Base-by-base conservation (phyloP, 1,140 invertebrate species). In the Microplitis demolitor region DNA sequence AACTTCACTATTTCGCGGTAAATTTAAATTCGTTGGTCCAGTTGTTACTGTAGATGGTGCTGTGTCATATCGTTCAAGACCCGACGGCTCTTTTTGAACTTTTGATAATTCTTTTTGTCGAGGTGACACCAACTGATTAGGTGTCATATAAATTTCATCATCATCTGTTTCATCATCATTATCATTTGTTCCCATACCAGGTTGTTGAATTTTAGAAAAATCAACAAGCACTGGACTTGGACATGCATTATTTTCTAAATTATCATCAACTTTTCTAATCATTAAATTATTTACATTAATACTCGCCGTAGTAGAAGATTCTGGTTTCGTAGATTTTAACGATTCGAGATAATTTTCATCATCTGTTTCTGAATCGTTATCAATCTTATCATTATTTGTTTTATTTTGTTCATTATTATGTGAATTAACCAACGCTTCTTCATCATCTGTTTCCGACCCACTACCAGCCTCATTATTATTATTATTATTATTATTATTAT, bases 321-420 rank as follows among this genome's bases (percentile, higher is more conserved):
- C 3, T 11, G 39, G 39, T 45, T 45, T 11, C 5, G 34, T 14
- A 16, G 56, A 56, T 8, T 0, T 13, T n/a, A 68, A 63, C n/a
- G 14, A 5, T 6, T 4, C 2, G 33, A 31, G 9, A 13, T 68
- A 70, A 33, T 54, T 31, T 2, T 66, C 69, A 5, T 69, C 11
- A 24, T 73, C 72, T 8, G 76, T 68, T 61, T 77, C 61, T 6
- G 50, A 53, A 5, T 50, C 60, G 54, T n/a, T 35, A 4, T 62
- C 13, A 37, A 67, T 24, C 51, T 5, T 16, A 24, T n/a, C 11
- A 34, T 51, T 72, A 34, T 34, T 6, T 60, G 24, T 24, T 24
- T 24, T 24, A 24, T 2, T 24, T 24, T 24, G 24, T 24, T 24
- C 24, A 24, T 24, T 24, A 24, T 2, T 24, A 24, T 24, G 24